Evolutionary conservation across 2,888 invertebrate genomes (phyloP).

Genomic region (Lasiommata megera): DNA sequence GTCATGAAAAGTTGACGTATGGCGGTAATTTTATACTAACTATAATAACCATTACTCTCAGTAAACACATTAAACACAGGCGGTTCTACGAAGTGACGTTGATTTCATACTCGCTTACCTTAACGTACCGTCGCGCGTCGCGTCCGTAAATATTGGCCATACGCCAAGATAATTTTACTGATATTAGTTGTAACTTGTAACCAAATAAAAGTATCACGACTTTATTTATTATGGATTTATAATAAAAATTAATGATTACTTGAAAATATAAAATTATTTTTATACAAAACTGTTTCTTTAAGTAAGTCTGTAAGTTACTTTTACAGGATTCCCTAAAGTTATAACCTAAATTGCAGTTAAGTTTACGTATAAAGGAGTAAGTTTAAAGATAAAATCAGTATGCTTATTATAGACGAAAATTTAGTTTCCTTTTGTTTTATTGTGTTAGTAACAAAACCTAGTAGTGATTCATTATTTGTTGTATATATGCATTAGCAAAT

Average conservation of each 20-base stretch:
- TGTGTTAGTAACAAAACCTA: too few relatives aligned
- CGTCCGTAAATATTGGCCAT: slow-evolving; percentile 16
- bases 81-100: slow-evolving; percentile 8
- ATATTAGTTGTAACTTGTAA: slow-evolving; percentile 5
- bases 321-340: too few relatives aligned
- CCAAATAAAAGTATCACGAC: neutral
- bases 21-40: slow-evolving; percentile 1
- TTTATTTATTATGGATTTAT: neutral
- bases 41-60: slow-evolving; percentile 10
- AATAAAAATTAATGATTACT: neutral
- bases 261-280: neutral
- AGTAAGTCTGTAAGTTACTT: neutral
- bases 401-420: too few relatives aligned
- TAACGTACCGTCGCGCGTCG: neutral
- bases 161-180: slow-evolving; percentile 18
- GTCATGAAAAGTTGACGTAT: neutral
- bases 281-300: neutral
- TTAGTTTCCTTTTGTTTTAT: too few relatives aligned
- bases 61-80: slow-evolving; percentile 5
- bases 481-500: too few relatives aligned
- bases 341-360: too few relatives aligned
- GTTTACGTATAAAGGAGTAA: too few relatives aligned
- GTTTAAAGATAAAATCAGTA: too few relatives aligned
- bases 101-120: slow-evolving; percentile 13
- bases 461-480: too few relatives aligned